Evolutionary conservation across 2,888 invertebrate species (phyloP).

Genomic region (Folsomia candida): DNA sequence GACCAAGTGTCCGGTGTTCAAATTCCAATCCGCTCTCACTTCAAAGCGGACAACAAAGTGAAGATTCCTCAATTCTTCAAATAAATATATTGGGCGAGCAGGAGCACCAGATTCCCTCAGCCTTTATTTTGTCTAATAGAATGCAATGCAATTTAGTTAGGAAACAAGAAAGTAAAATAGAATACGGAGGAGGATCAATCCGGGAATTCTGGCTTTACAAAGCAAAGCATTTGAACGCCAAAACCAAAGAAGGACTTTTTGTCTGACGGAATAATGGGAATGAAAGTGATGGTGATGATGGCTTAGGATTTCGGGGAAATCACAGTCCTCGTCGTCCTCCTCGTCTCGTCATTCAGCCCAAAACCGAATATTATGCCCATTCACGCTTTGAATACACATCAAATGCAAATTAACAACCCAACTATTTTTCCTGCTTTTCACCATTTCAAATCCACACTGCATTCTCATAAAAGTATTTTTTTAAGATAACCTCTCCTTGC

Average conservation of each 20-base stretch:
- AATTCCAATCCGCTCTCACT: slow-evolving; percentile 6
- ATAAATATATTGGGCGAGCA: neutral
- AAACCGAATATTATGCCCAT: too few relatives aligned
- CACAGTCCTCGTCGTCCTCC: neutral
- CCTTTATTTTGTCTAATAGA: slow-evolving; percentile 3
- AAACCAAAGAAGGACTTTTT: neutral
- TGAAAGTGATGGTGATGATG: neutral
- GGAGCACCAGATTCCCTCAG: neutral
- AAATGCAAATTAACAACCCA: too few relatives aligned
- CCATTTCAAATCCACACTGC: too few relatives aligned
- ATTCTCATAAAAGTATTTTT: too few relatives aligned
- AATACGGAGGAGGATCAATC: neutral
- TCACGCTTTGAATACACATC: too few relatives aligned
- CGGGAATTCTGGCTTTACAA: neutral
- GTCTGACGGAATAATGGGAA: neutral
- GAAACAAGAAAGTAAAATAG: slow-evolving; percentile 1
- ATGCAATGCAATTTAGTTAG: slow-evolving; percentile 1
- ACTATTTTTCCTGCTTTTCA: too few relatives aligned
- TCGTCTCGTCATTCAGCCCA: too few relatives aligned
- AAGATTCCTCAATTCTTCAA: neutral
- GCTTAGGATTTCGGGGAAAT: neutral
- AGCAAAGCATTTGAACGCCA: neutral
- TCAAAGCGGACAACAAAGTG: too few relatives aligned
- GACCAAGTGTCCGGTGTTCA: neutral
- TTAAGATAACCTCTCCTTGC: too few relatives aligned